phyloP scores from a whole-genome alignment of 1,140 invertebrate species.

The Linepithema humile region DNA sequence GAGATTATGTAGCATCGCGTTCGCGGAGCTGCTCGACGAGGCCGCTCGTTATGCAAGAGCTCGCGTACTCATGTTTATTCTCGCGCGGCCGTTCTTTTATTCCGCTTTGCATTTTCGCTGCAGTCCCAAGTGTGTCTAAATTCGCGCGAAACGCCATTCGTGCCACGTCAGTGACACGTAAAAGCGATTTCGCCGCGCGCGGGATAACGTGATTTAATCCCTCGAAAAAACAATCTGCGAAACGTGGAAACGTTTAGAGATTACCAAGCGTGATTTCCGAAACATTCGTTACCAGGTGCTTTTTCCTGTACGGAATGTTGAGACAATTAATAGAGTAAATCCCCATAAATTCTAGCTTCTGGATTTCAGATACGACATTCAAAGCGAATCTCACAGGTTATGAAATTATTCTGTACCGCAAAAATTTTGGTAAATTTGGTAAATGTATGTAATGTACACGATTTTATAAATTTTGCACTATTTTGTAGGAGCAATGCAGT shows the following conservation, averaged over 20 bases:
- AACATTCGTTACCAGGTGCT: not conserved
- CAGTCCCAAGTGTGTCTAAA: not conserved
- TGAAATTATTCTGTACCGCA: not conserved
- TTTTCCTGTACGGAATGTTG: not conserved
- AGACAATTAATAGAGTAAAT: not conserved
- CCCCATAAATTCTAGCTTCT: not conserved
- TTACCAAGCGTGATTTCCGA: not conserved
- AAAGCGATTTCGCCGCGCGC: slow-evolving; percentile 27
- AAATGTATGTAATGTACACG: too few relatives aligned
- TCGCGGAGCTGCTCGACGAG: slow-evolving; percentile 12
- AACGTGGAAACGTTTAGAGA: not conserved
- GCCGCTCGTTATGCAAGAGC: slow-evolving; percentile 52
- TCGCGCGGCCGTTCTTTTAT: slow-evolving; percentile 18
- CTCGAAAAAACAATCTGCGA: not conserved
- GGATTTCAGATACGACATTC: not conserved
- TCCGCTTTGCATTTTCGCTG: not conserved
- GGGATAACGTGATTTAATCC: slow-evolving; percentile 7
- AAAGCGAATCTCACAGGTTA: not conserved
- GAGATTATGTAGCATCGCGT: slow-evolving; percentile 34
- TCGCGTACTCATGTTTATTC: slow-evolving; percentile 60
- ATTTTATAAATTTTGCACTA: too few relatives aligned
- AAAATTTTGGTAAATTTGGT: too few relatives aligned
- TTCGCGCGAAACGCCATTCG: not conserved
- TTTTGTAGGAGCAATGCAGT: too few relatives aligned
- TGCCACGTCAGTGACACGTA: slow-evolving; percentile 16